Conservation (phyloP, 2,888 invertebrate genomes). For the Phalera bucephala region DNA sequence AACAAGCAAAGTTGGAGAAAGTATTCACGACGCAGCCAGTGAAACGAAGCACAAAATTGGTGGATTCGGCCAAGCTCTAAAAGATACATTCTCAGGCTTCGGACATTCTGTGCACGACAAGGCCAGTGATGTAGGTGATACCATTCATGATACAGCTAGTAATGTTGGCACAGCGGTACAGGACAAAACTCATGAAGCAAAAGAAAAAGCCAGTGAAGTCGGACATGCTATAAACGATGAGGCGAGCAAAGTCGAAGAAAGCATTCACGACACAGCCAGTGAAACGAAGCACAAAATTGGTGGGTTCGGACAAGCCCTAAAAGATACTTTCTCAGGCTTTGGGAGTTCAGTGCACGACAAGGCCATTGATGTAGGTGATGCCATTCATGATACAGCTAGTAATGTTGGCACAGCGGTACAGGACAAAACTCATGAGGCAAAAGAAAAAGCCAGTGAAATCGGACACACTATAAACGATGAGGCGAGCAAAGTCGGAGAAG, state of each 20-base stretch:
- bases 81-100: not conserved
- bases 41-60: not conserved
- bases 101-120: constrained; percentile 30
- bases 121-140: constrained; percentile 22
- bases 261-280: constrained; percentile 2
- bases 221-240: constrained; percentile 24
- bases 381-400: constrained; percentile 20
- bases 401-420: constrained; percentile 8
- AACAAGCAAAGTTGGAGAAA: constrained; percentile 8
- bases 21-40: constrained; percentile 25
- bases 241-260: constrained; percentile 6
- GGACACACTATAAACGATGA: constrained; percentile 25
- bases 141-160: constrained; percentile 25
- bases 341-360: constrained; percentile 12
- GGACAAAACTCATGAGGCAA: not conserved
- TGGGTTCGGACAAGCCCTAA: constrained; percentile 17
- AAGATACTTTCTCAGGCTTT: constrained; percentile 16
- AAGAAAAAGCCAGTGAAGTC: constrained; percentile 1
- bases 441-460: constrained; percentile 16
- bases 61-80: not conserved
- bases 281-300: not conserved
- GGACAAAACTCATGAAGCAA: constrained; percentile 19
- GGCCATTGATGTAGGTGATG: constrained; percentile 1
- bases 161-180: constrained; percentile 27
- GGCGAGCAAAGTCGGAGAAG: constrained; percentile 8